Evolutionary conservation across 2,888 invertebrate species (phyloP).

Genomic region (Rotaria socialis): DNA sequence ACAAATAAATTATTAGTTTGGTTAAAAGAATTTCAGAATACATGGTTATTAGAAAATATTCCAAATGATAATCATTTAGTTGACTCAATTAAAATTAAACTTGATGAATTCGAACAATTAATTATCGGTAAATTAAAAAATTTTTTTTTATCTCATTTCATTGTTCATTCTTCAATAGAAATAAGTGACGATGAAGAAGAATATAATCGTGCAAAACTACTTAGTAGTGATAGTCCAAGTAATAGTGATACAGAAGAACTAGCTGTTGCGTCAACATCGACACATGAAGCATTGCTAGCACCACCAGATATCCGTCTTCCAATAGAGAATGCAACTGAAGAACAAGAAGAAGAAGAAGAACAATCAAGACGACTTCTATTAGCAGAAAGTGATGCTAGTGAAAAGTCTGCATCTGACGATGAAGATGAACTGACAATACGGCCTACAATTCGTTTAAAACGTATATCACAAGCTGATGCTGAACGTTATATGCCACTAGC

Average conservation of each 20-base stretch:
- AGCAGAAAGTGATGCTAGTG: background rate
- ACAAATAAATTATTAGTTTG: background rate
- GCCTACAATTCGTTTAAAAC: background rate
- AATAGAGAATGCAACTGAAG: background rate
- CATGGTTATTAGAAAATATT: background rate
- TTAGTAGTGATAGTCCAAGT: background rate
- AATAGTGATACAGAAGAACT: background rate
- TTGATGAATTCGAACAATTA: background rate
- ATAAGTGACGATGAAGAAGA: background rate
- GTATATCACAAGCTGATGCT: background rate
- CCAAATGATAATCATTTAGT: background rate
- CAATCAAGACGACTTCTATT: background rate
- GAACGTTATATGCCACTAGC: background rate
- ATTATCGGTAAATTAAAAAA: background rate
- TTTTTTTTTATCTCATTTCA: background rate
- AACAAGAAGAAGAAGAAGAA: background rate
- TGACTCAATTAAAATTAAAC: background rate
- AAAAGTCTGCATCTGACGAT: background rate
- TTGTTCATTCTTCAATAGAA: background rate
- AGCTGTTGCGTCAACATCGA: background rate
- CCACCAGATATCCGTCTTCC: background rate
- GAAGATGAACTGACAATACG: background rate
- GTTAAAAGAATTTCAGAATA: background rate
- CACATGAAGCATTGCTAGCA: background rate
- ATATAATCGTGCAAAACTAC: background rate